phyloP scores from a whole-genome alignment of 2,888 invertebrate species.

The Liopterus haemorrhoidalis region DNA sequence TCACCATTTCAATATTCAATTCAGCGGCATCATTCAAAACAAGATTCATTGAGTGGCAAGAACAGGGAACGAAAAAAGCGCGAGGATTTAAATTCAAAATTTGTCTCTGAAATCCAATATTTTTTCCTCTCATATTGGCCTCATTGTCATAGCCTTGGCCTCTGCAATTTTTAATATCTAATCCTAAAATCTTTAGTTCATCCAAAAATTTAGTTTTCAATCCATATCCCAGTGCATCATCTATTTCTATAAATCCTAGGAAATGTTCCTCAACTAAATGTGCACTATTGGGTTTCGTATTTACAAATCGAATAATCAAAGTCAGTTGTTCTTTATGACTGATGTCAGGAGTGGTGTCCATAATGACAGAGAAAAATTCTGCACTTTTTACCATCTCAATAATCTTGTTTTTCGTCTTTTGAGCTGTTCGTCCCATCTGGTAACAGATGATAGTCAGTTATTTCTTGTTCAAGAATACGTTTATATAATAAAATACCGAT shows the following conservation, averaged over 20 bases:
- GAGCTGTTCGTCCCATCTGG: too few species aligned
- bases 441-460: too few species aligned
- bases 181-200: constrained; percentile 8
- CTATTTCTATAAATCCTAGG: constrained; percentile 1
- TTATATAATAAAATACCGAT: too few species aligned
- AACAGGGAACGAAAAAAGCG: constrained; percentile 21
- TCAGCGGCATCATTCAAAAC: constrained; percentile 20
- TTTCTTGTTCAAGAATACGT: too few species aligned
- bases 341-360: constrained; percentile 1
- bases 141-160: constrained; percentile 17
- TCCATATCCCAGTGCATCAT: constrained; percentile 13
- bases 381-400: not conserved
- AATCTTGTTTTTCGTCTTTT: too few species aligned
- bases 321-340: constrained; percentile 1
- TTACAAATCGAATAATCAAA: not conserved
- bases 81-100: constrained; percentile 16
- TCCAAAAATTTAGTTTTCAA: constrained; percentile 8
- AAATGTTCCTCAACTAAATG: constrained; percentile 3
- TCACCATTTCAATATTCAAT: constrained; percentile 12
- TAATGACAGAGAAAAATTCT: constrained; percentile 1
- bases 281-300: constrained; percentile 1
- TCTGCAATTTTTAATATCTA: constrained; percentile 10
- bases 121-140: constrained; percentile 19
- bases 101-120: constrained; percentile 20
- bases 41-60: constrained; percentile 23